Evolutionary conservation across 2,113 vertebrate species (phyloP).

Genomic region (Rhabdomys dilectus): DNA sequence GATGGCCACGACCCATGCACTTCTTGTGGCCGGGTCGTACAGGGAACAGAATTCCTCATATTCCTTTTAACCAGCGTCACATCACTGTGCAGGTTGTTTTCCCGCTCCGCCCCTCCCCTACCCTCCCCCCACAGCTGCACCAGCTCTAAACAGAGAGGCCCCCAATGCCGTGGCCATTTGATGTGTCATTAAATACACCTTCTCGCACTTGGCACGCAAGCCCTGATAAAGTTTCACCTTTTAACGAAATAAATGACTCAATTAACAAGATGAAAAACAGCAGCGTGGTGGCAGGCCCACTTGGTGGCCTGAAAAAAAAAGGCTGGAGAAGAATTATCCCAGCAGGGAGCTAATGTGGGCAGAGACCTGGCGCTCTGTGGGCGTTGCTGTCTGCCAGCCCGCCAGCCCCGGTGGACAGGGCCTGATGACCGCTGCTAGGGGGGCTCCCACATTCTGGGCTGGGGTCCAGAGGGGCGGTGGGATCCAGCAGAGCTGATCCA

Average conservation of each 20-base stretch:
- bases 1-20: rapidly evolving
- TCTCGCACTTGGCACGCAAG: conserved; percentile 86
- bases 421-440: conserved; percentile 33
- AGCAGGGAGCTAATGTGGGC: conserved; percentile 90
- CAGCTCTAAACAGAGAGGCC: conserved; percentile 64
- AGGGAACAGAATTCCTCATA: conserved; percentile 58
- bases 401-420: conserved; percentile 45
- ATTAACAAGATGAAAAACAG: conserved; percentile 93
- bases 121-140: conserved; percentile 8
- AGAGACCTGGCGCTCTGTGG: conserved; percentile 87
- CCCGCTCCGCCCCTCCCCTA: background rate
- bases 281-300: conserved; percentile 88
- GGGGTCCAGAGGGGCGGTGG: background rate
- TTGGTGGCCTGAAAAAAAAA: conserved; percentile 87
- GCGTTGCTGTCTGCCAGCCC: conserved; percentile 87
- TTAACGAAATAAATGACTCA: conserved; percentile 95
- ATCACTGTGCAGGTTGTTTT: conserved; percentile 64
- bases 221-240: conserved; percentile 91
- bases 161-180: conserved; percentile 83
- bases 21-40: conserved; percentile 48
- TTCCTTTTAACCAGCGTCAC: conserved; percentile 74
- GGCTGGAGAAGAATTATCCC: conserved; percentile 92
- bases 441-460: background rate
- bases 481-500: background rate
- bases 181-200: conserved; percentile 89